Percentiles rank a stretch among this genome's conserved stretches.
These are phyloP conservation scores for Scopus umbretta DNA, from an alignment of 2,113 vertebrate genomes.

Conservation along the genomic window DNA sequence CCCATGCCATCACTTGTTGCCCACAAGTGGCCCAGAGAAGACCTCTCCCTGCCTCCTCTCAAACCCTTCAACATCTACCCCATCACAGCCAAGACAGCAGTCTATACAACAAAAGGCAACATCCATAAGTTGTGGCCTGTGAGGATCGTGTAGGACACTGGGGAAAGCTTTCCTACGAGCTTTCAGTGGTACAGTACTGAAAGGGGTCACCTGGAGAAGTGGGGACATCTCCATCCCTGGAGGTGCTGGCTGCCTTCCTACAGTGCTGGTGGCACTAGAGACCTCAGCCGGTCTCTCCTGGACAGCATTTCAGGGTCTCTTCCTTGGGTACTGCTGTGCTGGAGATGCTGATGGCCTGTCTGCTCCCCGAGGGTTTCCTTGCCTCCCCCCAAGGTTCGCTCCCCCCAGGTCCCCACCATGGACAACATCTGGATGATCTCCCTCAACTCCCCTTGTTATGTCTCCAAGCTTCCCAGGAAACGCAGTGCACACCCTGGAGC, in stretches of 20 bases:
- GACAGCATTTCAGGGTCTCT: not conserved
- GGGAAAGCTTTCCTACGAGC: not conserved
- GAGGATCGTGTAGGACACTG: not conserved
- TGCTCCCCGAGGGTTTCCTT: not conserved
- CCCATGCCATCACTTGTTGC: not conserved
- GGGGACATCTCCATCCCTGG: not conserved
- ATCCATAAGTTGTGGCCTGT: not conserved
- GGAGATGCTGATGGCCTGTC: not conserved
- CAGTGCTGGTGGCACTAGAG: not conserved
- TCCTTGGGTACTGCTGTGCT: not conserved
- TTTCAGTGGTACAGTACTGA: not conserved
- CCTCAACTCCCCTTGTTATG: not conserved
- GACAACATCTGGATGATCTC: not conserved
- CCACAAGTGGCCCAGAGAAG: not conserved
- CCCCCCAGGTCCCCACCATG: accelerated
- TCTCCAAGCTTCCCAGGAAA: not conserved
- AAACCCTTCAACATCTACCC: not conserved
- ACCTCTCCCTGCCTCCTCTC: not conserved
- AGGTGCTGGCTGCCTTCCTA: not conserved
- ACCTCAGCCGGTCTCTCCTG: accelerated
- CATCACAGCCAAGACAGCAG: not conserved
- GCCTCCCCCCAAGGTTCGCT: not conserved
- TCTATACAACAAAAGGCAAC: not conserved
- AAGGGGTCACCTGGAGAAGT: not conserved
- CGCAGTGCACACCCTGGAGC: accelerated